phyloP scores from a whole-genome alignment of 2,797 vertebrate genomes.

The Pantherophis vulpinus region DNA sequence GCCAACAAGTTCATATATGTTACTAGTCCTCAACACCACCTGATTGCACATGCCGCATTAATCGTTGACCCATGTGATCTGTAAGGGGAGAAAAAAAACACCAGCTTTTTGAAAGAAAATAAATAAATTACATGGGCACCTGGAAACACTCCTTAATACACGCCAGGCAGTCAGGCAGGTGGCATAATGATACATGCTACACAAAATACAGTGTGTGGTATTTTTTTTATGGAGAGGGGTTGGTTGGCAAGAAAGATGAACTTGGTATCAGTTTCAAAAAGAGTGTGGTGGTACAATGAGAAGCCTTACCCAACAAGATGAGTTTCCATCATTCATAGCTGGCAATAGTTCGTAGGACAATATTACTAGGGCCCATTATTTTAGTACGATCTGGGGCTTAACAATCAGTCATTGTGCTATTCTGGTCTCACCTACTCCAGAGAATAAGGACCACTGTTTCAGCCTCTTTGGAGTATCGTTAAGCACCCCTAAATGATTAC shows the following conservation, averaged over 20 bases:
- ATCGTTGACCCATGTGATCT: background rate
- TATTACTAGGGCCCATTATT: background rate
- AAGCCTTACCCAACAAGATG: background rate
- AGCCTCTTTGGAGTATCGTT: conserved; percentile 53
- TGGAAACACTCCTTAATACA: background rate
- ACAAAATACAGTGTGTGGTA: conserved; percentile 40
- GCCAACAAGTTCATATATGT: background rate
- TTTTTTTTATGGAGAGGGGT: background rate
- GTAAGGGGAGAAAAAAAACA: background rate
- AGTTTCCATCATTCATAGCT: background rate
- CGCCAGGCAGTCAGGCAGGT: background rate
- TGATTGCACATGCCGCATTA: background rate
- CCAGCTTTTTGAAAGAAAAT: background rate
- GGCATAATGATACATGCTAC: conserved; percentile 22
- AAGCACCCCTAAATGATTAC: conserved; percentile 38
- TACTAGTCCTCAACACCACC: background rate
- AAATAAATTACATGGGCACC: background rate
- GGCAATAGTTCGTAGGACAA: background rate
- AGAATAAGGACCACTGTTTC: conserved; percentile 61
- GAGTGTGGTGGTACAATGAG: conserved; percentile 7
- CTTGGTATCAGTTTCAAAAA: conserved; percentile 61
- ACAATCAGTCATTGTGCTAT: background rate
- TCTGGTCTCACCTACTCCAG: conserved; percentile 55
- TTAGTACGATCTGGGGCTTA: background rate
- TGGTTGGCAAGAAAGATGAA: conserved; percentile 42